phyloP scores from a whole-genome alignment of 2,888 invertebrate species.

The Abrostola triplasia region DNA sequence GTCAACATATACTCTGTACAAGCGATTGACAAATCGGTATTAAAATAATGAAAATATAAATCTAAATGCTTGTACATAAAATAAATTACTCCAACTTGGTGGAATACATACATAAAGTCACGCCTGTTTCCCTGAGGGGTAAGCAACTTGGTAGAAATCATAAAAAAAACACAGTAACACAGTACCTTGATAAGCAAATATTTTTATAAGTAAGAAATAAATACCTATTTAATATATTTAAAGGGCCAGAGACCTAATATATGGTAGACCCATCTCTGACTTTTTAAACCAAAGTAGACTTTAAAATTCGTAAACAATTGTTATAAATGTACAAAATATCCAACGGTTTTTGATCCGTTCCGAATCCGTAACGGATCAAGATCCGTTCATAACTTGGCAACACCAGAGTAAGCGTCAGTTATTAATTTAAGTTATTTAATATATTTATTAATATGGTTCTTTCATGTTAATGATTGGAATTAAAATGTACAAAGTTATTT shows the following conservation, averaged over 20 bases:
- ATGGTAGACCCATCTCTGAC: too few species aligned
- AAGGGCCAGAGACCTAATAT: neutral
- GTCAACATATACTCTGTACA: too few species aligned
- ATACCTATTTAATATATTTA: neutral
- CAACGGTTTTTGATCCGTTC: neutral
- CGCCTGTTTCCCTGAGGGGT: too few species aligned
- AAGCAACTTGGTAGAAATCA: too few species aligned
- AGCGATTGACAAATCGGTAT: too few species aligned
- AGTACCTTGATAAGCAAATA: neutral
- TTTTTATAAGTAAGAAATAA: neutral
- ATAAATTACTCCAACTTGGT: too few species aligned
- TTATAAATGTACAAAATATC: neutral
- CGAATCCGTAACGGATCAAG: neutral
- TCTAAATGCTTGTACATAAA: too few species aligned
- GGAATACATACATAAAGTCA: too few species aligned
- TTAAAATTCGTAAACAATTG: too few species aligned
- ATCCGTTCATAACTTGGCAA: neutral
- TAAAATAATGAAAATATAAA: too few species aligned
- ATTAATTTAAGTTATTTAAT: constrained; percentile 10
- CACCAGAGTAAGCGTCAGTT: neutral
- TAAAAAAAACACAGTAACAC: too few species aligned
- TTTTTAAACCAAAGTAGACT: too few species aligned
- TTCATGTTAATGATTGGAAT: constrained; percentile 34
- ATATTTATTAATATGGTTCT: constrained; percentile 19
- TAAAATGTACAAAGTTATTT: constrained; percentile 47